Conservation (phyloP, 1,140 invertebrate genomes). For the Drosophila tani region DNA sequence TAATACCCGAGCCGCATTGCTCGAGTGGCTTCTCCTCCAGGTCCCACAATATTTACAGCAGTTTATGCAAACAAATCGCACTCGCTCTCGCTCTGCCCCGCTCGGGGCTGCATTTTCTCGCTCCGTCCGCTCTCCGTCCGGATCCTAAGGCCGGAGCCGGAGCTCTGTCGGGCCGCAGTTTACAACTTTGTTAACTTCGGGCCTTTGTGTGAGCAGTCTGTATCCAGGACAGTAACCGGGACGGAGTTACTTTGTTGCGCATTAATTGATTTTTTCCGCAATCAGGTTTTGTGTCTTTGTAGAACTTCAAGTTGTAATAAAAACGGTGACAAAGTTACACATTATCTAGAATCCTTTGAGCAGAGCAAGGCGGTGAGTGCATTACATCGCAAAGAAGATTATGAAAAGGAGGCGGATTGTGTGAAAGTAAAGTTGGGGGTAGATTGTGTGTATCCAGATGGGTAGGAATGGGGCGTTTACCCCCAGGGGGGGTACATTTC, state of each 20-base stretch:
- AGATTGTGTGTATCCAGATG: conserved; percentile 25
- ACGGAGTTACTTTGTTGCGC: conserved; percentile 83
- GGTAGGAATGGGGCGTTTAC: background rate
- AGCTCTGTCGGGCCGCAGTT: conserved; percentile 49
- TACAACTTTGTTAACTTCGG: conserved; percentile 83
- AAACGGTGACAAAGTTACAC: conserved; percentile 35
- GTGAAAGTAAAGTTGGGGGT: conserved; percentile 25
- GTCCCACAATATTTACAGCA: conserved; percentile 67
- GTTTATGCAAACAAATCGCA: conserved; percentile 62
- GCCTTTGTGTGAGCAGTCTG: conserved; percentile 71
- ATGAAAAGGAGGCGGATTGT: background rate
- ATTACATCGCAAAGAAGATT: background rate
- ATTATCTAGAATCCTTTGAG: conserved; percentile 16
- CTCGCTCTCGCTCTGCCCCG: conserved; percentile 36
- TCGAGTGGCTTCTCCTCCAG: conserved; percentile 17
- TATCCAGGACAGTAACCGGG: conserved; percentile 84
- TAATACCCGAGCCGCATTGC: conserved; percentile 32
- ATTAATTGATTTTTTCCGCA: conserved; percentile 76
- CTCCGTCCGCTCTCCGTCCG: conserved; percentile 43
- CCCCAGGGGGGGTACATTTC: background rate
- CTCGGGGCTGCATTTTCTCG: conserved; percentile 17
- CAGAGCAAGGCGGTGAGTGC: conserved; percentile 14
- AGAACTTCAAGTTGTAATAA: conserved; percentile 25
- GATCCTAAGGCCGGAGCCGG: conserved; percentile 25
- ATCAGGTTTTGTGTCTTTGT: conserved; percentile 44